Base-by-base conservation (phyloP, 2,888 invertebrate genomes). In the Drosophila paramelanica region DNA sequence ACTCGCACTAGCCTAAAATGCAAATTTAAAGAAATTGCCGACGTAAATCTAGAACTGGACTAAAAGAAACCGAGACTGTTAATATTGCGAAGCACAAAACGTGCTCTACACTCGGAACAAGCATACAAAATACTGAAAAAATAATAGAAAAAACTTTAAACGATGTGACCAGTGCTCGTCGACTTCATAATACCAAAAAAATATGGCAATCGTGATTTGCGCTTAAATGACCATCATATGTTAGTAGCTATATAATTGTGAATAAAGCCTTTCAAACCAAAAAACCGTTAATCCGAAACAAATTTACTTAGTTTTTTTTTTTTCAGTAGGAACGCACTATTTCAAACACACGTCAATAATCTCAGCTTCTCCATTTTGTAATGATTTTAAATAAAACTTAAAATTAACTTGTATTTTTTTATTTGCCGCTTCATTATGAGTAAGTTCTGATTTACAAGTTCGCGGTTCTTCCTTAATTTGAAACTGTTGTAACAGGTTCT, bases 391-490 rank as follows among this genome's bases (percentile, higher is more conserved):
- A 31, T 46, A 53, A 8, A 42, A 31, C 27, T 3, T 25, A 3
- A 51, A 61, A 68, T 55, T 55, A 31, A 31, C 10, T 13, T 39
- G 20, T 45, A 27, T 39, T 52, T 36, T 52, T 50, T 52, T 50
- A 57, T 64, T 75, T 57, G 42, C 58, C 58, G 50, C 43, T 49
- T 38, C 27, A 69, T 64, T 39, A 75, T 75, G 78, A 52, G 74
- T 75, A 78, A 75, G 67, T 61, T 53, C n/a, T 25, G 13, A 23
- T 13, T n/a, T 11, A n/a, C 13, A 8, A 27, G 8, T 20, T 41
- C 27, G 10, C 17, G 6, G 23, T 25, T 17, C 31, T 17, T 33
- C 2, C n/a, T 36, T 1, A 33, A 33, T 51, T 6, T 17, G 6
- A 0, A 7, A 10, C 7, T 8, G 1, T 55, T 57, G 6, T 10